phyloP scores from a whole-genome alignment of 2,113 vertebrate genomes.

The Delphinapterus leucas region DNA sequence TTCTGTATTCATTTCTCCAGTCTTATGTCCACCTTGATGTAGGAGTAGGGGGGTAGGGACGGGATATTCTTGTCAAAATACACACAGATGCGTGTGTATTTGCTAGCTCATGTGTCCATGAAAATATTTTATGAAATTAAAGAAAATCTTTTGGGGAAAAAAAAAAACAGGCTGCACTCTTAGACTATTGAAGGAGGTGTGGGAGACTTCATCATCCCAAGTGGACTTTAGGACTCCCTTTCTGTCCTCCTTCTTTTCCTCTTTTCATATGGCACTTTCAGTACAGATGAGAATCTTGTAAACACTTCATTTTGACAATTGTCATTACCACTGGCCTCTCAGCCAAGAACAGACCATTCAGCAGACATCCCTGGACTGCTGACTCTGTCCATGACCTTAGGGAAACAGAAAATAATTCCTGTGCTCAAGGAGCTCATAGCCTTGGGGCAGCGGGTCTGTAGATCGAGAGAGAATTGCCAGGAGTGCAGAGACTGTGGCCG shows the following conservation, averaged over 20 bases:
- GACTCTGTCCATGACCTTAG: not conserved
- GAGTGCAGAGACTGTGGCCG: not conserved
- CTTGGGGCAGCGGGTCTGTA: not conserved
- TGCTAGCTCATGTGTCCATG: slow-evolving; percentile 86
- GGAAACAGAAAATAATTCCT: not conserved
- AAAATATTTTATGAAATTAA: slow-evolving; percentile 86
- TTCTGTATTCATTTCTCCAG: slow-evolving; percentile 79
- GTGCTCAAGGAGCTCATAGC: not conserved
- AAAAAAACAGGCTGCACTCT: not conserved
- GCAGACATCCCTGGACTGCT: not conserved
- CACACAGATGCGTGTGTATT: slow-evolving; percentile 84
- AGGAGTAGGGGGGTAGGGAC: slow-evolving; percentile 26
- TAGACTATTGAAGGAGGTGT: not conserved
- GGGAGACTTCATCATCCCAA: not conserved
- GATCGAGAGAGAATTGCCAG: not conserved
- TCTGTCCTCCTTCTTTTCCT: not conserved
- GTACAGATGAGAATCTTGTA: not conserved
- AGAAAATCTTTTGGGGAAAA: slow-evolving; percentile 80
- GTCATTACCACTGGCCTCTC: not conserved
- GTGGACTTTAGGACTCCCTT: not conserved
- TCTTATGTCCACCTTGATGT: slow-evolving; percentile 65
- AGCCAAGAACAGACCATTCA: not conserved
- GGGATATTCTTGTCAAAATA: slow-evolving; percentile 38
- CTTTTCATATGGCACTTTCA: not conserved
- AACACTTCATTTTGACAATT: not conserved